Percentiles rank a stretch among this genome's conserved stretches.
These are phyloP conservation scores for Gibbula magus DNA, from an alignment of 2,888 invertebrate species.

Conservation along the genomic window DNA sequence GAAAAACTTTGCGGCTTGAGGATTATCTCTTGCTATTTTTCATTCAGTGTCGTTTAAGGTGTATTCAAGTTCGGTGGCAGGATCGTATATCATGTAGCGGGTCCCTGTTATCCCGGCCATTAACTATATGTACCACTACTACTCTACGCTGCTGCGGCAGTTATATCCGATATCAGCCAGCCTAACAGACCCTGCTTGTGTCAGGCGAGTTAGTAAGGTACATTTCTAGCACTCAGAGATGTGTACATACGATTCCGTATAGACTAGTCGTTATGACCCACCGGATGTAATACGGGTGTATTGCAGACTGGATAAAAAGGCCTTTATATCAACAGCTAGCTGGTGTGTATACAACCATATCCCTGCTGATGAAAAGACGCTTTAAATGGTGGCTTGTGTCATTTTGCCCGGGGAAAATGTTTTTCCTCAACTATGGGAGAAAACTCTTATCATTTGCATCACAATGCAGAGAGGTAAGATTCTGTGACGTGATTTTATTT, in stretches of 20 bases:
- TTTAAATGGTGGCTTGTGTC: no score
- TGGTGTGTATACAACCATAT: conserved; percentile 2
- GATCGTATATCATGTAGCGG: not conserved
- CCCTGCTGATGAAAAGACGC: not conserved
- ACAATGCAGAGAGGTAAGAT: no score
- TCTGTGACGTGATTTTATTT: no score
- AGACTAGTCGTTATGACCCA: not conserved
- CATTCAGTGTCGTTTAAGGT: not conserved
- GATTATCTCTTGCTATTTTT: no score
- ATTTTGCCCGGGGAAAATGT: no score
- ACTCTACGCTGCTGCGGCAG: not conserved
- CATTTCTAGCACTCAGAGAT: not conserved
- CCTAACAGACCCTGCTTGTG: not conserved
- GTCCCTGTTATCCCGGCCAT: not conserved
- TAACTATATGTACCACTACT: not conserved
- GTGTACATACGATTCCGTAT: not conserved
- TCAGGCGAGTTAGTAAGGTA: not conserved
- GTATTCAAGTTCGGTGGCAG: not conserved
- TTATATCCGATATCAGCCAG: not conserved
- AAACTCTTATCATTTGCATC: no score
- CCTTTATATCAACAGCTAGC: not conserved
- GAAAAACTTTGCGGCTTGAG: no score
- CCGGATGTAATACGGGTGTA: not conserved
- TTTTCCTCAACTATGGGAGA: no score
- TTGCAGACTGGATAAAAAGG: not conserved